Conservation (phyloP, 37 sponge, comb jelly and placozoan genomes). For the Spongilla lacustris region DNA sequence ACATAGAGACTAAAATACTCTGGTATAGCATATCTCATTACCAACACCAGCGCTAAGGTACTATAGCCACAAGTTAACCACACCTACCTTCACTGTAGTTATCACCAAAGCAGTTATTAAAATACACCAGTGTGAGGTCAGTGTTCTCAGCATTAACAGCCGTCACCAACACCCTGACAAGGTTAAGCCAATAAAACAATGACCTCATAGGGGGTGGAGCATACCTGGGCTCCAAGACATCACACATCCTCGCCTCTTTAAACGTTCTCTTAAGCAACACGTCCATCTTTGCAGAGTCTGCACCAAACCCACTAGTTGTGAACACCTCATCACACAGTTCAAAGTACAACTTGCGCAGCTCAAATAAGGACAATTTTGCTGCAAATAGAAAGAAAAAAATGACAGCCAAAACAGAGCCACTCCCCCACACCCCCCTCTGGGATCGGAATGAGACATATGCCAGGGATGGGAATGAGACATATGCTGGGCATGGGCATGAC, state of each 20-base stretch:
- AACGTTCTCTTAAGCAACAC: slow-evolving; percentile 19
- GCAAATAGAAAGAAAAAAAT: background rate
- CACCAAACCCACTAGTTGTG: background rate
- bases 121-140: background rate
- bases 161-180: background rate
- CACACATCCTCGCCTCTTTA: slow-evolving; percentile 2
- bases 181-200: background rate
- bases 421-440: background rate
- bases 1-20: too few relatives aligned
- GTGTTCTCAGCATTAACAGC: slow-evolving; percentile 11
- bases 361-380: background rate
- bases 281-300: slow-evolving; percentile 23
- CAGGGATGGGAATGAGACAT: too few relatives aligned
- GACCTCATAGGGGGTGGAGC: background rate
- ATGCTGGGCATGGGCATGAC: too few relatives aligned
- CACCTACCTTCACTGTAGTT: background rate
- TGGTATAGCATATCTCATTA: too few relatives aligned
- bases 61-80: background rate
- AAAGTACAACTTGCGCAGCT: slow-evolving; percentile 17
- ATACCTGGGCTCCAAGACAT: background rate
- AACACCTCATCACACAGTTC: slow-evolving; percentile 35
- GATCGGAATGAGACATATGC: too few relatives aligned
- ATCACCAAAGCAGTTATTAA: slow-evolving; percentile 21
- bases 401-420: too few relatives aligned
- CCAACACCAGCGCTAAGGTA: too few relatives aligned